A percentile compares a stretch with the other conserved stretches of the same genome.
These are phyloP conservation scores for Microtus ochrogaster DNA, from an alignment of 2,113 vertebrate genomes.

Conservation along the genomic window DNA sequence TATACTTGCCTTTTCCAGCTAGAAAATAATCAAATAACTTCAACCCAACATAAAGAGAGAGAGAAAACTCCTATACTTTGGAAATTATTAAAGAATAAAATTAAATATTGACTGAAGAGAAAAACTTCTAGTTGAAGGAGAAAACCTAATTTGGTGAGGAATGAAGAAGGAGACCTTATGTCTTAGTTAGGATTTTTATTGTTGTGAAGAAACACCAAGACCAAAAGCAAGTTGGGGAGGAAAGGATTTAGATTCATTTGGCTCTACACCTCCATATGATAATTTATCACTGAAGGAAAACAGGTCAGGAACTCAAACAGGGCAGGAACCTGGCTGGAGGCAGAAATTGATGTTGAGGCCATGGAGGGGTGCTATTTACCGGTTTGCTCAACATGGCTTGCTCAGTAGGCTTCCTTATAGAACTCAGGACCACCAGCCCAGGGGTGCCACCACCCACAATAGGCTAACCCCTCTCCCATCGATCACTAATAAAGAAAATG, in stretches of 20 bases:
- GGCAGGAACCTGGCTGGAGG: neutral
- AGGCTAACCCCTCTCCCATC: neutral
- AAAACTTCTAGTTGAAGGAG: conserved; percentile 68
- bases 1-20: conserved; percentile 54
- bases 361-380: neutral
- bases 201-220: neutral
- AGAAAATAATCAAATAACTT: conserved; percentile 49
- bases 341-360: neutral
- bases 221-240: neutral
- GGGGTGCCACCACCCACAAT: neutral
- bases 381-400: neutral
- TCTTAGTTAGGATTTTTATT: neutral
- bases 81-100: conserved; percentile 75
- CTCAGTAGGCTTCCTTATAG: neutral
- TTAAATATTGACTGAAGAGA: conserved; percentile 79
- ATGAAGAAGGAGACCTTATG: conserved; percentile 51
- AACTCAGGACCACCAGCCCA: neutral
- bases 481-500: neutral
- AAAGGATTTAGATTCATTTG: neutral
- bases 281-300: neutral
- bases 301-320: neutral
- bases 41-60: neutral
- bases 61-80: conserved; percentile 32
- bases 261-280: neutral
- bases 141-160: conserved; percentile 71